Percentiles rank a stretch among this genome's conserved stretches.
Evolutionary conservation across 1,140 invertebrate genomes (phyloP).

Genomic region (Tribolium castaneum): DNA sequence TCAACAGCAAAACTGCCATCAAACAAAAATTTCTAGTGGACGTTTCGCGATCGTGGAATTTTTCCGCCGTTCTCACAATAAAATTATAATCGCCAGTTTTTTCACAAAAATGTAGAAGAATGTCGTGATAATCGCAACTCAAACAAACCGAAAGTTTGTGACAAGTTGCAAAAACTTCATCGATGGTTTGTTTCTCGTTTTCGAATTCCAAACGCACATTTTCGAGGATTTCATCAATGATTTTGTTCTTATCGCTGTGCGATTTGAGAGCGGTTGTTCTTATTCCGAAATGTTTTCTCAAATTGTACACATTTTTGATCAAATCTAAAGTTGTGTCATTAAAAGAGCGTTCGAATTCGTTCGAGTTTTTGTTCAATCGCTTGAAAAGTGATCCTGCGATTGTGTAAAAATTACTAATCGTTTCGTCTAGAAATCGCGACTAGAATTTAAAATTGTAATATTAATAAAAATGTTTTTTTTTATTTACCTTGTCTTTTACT

Average conservation of each 20-base stretch:
- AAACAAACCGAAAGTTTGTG: slow-evolving; percentile 6
- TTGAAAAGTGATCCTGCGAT: slow-evolving; percentile 20
- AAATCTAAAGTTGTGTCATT: background rate
- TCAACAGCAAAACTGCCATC: slow-evolving; percentile 41
- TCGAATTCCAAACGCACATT: background rate
- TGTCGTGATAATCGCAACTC: slow-evolving; percentile 6
- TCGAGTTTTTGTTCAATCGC: background rate
- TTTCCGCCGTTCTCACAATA: slow-evolving; percentile 32
- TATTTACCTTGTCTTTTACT: slow-evolving; percentile 36
- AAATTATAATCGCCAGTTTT: slow-evolving; percentile 38
- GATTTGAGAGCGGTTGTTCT: background rate
- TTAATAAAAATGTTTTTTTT: too few species aligned
- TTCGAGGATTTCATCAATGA: slow-evolving; percentile 36
- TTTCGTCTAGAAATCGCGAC: background rate
- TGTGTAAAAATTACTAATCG: slow-evolving; percentile 39
- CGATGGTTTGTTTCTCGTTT: background rate
- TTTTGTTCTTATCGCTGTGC: background rate
- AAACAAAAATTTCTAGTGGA: slow-evolving; percentile 40
- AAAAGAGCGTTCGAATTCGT: too few species aligned
- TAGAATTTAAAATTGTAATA: background rate
- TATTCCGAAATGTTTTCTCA: slow-evolving; percentile 14
- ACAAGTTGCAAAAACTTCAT: background rate
- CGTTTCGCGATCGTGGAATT: background rate
- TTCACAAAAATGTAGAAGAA: slow-evolving; percentile 41
- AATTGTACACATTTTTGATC: slow-evolving; percentile 15